A percentile compares a stretch with the other conserved stretches of the same genome.
These are phyloP conservation scores for Cancer borealis DNA, from an alignment of 2,888 invertebrate species.

Conservation along the genomic window DNA sequence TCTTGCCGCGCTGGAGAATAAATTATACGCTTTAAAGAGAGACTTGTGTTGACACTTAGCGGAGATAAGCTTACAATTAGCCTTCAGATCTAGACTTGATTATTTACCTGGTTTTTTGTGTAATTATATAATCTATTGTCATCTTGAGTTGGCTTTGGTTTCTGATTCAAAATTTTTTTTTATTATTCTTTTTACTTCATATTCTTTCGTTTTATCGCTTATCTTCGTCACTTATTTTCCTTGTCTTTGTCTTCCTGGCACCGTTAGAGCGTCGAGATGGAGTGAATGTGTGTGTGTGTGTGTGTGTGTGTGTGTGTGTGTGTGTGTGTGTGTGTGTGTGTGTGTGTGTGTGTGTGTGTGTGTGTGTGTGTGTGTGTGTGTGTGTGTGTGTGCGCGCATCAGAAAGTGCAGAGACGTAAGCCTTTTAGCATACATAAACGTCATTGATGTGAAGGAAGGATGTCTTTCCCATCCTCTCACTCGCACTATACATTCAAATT, in stretches of 20 bases:
- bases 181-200: too few species aligned
- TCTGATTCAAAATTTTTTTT: too few species aligned
- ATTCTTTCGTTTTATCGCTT: not conserved
- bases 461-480: not conserved
- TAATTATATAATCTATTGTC: not conserved
- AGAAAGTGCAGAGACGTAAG: not conserved
- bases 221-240: not conserved
- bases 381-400: not conserved
- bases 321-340: not conserved
- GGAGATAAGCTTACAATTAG: conserved; percentile 10
- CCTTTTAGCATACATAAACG: not conserved
- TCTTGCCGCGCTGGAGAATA: not conserved
- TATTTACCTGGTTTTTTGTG: not conserved
- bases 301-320: not conserved
- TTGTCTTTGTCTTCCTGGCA: not conserved
- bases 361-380: not conserved
- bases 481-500: not conserved
- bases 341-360: not conserved
- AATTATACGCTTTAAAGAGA: conserved; percentile 11
- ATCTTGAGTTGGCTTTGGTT: too few species aligned
- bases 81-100: not conserved
- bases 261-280: not conserved
- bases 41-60: conserved; percentile 20
- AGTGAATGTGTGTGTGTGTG: not conserved
- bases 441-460: not conserved